Evolutionary conservation across 1,140 invertebrate genomes (phyloP), one percentile per base, ranked within the genome.

Genomic region (Drosophila arizonae): DNA sequence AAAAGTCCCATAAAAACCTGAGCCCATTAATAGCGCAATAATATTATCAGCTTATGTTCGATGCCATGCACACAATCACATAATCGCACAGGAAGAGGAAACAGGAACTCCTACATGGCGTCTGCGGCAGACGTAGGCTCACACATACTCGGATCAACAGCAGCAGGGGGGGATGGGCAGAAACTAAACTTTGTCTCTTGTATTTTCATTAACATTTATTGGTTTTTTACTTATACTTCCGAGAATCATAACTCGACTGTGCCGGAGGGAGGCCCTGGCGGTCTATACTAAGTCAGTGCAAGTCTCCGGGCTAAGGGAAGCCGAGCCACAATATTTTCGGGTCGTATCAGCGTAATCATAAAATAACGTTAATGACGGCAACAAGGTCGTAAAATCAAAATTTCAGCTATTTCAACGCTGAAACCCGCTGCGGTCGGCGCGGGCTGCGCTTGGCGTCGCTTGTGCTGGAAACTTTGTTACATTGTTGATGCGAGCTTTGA

Each of bases 331-430:
- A 88, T 88, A 88, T 88, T 88, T 84, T 77, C 79, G 78, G 84
- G 85, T 88, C 85, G 85, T 88, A 88, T 88, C 84, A 80, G 84
- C 77, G 84, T 90, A 81, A 86, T 87, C 82, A 90, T 90, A 90
- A 90, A 90, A 90, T 90, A 81, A 90, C 79, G 82, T 90, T 90
- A 90, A 90, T 90, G 79, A 79, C 80, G 88, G 66, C 82, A 79
- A 87, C 82, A 84, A 90, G 88, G 74, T 90, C 87, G 84, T 90
- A 88, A 90, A 87, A 88, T 90, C 87, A 90, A 88, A 90, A 90
- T 86, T 85, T 88, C 71, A 77, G 84, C 84, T 86, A 86, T 86
- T 86, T 86, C 82, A 76, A 76, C 76, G 69, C 67, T 82, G 67
- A 81, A 87, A 79, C 74, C 64, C 76, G 76, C 82, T 73, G 79